These are phyloP conservation scores for Ernsta delagoae DNA, from an alignment of 2,888 invertebrate species.

Conservation along the genomic window DNA sequence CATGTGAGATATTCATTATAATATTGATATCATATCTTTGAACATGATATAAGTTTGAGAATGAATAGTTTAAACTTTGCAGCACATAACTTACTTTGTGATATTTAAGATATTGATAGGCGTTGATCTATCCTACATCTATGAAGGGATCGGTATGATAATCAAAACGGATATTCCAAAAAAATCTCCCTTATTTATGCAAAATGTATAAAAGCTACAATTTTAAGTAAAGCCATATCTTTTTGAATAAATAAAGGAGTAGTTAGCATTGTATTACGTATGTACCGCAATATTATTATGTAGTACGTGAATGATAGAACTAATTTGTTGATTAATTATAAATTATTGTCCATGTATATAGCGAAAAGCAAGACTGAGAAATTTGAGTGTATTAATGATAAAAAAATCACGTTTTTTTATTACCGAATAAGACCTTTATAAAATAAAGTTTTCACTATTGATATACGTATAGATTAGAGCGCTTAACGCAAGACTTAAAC, in stretches of 20 bases:
- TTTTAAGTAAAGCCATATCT: not conserved
- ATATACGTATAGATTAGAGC: not conserved
- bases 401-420: slow-evolving; percentile 21
- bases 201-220: not conserved
- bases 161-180: not conserved
- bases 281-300: slow-evolving; percentile 7
- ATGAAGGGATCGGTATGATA: too few species aligned
- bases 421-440: not conserved
- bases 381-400: slow-evolving; percentile 7
- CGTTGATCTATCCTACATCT: too few species aligned
- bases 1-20: too few species aligned
- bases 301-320: not conserved
- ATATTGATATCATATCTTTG: too few species aligned
- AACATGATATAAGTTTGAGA: too few species aligned
- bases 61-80: not conserved
- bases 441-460: not conserved
- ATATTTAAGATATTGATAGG: not conserved
- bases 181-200: not conserved
- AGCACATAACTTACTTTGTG: not conserved
- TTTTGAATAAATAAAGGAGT: not conserved
- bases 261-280: not conserved
- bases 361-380: slow-evolving; percentile 74
- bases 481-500: too few species aligned
- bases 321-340: slow-evolving; percentile 31
- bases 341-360: slow-evolving; percentile 72